phyloP scores from a whole-genome alignment of 2,888 invertebrate species.

The Euplexia lucipara region DNA sequence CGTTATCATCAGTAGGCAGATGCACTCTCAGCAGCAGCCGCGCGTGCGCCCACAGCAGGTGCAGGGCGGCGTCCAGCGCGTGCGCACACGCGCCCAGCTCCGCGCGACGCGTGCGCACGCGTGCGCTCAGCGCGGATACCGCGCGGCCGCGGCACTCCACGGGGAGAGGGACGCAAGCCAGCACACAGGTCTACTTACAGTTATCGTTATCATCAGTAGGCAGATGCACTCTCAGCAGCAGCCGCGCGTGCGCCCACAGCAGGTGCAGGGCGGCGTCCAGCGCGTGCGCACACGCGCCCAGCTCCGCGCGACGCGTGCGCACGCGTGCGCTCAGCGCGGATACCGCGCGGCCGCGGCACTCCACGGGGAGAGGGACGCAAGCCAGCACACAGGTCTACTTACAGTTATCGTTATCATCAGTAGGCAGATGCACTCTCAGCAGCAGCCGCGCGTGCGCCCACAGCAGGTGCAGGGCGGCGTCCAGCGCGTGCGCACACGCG shows the following conservation, averaged over 20 bases:
- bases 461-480: slow-evolving; percentile 93
- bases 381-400: no score
- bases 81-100: slow-evolving; percentile 92
- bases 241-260: slow-evolving; percentile 94
- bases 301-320: slow-evolving; percentile 87
- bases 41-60: slow-evolving; percentile 95
- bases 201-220: slow-evolving; percentile 49
- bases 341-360: no score
- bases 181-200: no score
- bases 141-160: no score
- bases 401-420: slow-evolving; percentile 52
- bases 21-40: slow-evolving; percentile 92
- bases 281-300: slow-evolving; percentile 92
- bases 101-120: slow-evolving; percentile 82
- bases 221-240: slow-evolving; percentile 90
- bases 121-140: no score
- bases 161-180: no score
- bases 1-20: slow-evolving; percentile 48
- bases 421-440: slow-evolving; percentile 82
- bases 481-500: slow-evolving; percentile 92
- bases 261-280: slow-evolving; percentile 94
- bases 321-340: no score
- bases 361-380: no score
- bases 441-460: slow-evolving; percentile 95
- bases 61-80: slow-evolving; percentile 93